These are phyloP conservation scores for Armadillidium nasatum DNA, from an alignment of 1,140 invertebrate species.

Conservation along the genomic window DNA sequence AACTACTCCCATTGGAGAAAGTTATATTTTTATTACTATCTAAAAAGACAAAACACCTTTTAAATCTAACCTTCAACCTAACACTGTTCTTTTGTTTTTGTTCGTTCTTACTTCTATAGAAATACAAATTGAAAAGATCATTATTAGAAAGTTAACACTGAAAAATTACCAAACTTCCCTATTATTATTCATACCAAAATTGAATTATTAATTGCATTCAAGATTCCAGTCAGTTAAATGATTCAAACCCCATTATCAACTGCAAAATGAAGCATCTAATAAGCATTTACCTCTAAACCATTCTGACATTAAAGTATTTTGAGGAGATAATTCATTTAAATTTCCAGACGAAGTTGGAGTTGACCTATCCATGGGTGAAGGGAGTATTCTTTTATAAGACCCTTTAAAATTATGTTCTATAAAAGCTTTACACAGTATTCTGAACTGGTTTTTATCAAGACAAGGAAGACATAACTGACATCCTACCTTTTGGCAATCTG, in stretches of 20 bases:
- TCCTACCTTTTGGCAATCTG: constrained; percentile 63
- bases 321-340: constrained; percentile 56
- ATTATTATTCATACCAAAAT: neutral
- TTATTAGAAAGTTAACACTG: neutral
- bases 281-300: constrained; percentile 83
- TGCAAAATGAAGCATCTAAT: constrained; percentile 67
- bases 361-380: constrained; percentile 55
- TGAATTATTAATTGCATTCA: neutral
- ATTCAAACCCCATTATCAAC: too few species aligned
- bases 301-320: constrained; percentile 64
- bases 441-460: constrained; percentile 58
- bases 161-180: neutral
- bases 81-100: too few species aligned
- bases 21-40: too few species aligned
- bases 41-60: too few species aligned
- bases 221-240: too few species aligned
- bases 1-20: too few species aligned
- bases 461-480: constrained; percentile 76
- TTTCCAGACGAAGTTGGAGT: constrained; percentile 49
- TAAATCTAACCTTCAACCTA: too few species aligned
- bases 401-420: constrained; percentile 72
- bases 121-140: too few species aligned
- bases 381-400: constrained; percentile 73
- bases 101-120: too few species aligned
- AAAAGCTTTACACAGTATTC: constrained; percentile 63